Evolutionary conservation across 2,113 vertebrate genomes (phyloP).

Genomic region (Dasyornis broadbenti): DNA sequence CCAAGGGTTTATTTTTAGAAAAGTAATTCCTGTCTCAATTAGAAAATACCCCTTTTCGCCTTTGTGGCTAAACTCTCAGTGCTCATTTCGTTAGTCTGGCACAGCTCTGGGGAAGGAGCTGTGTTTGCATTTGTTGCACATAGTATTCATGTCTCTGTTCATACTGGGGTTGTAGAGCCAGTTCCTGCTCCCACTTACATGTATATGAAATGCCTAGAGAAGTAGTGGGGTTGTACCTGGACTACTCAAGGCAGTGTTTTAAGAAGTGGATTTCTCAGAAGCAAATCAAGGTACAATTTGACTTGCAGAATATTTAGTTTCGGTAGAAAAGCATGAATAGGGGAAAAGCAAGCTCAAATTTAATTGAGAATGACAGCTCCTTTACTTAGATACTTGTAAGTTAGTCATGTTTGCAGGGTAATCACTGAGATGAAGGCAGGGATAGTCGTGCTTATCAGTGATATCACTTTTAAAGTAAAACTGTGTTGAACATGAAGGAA

Average conservation of each 20-base stretch:
- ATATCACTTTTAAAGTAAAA: neutral
- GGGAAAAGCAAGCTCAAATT: neutral
- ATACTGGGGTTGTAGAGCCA: neutral
- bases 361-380: neutral
- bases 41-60: slow-evolving; percentile 1
- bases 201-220: neutral
- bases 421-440: neutral
- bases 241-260: neutral
- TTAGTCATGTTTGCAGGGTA: neutral
- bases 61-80: neutral
- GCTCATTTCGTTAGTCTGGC: neutral
- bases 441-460: neutral
- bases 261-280: neutral
- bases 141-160: neutral
- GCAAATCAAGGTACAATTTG: neutral
- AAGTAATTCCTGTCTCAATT: slow-evolving; percentile 8
- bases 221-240: neutral
- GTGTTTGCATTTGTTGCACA: neutral
- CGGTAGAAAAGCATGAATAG: neutral
- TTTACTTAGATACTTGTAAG: neutral
- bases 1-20: slow-evolving; percentile 6
- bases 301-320: neutral
- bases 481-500: neutral
- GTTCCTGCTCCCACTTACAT: neutral
- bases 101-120: neutral